phyloP scores from a whole-genome alignment of 2,888 invertebrate species.

The Lutraria lutraria region DNA sequence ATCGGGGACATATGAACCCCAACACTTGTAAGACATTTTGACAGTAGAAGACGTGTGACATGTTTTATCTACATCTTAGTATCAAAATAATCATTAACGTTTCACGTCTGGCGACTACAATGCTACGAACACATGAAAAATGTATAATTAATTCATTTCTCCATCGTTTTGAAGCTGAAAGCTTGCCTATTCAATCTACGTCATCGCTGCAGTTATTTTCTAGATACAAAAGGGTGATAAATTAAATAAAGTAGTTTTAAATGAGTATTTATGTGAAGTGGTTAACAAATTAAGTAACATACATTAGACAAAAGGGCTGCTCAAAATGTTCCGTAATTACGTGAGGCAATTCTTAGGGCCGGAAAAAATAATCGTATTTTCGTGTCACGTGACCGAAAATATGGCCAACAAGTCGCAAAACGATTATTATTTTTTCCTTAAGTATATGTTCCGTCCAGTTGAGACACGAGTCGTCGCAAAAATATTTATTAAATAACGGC shows the following conservation, averaged over 20 bases:
- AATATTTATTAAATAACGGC: too few species aligned
- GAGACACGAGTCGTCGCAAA: too few species aligned
- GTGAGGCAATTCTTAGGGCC: background rate
- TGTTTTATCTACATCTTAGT: conserved; percentile 51
- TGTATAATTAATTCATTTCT: conserved; percentile 68
- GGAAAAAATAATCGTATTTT: too few species aligned
- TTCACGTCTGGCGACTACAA: conserved; percentile 62
- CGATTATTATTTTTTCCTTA: too few species aligned
- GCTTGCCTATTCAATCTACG: conserved; percentile 9
- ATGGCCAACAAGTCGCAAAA: too few species aligned
- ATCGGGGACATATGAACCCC: background rate
- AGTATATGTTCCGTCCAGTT: too few species aligned
- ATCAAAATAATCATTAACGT: conserved; percentile 54
- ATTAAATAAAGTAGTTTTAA: conserved; percentile 46
- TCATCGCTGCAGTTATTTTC: conserved; percentile 18
- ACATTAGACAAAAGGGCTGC: conserved; percentile 11
- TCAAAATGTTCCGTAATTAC: background rate
- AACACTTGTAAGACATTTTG: conserved; percentile 1
- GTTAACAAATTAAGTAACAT: background rate
- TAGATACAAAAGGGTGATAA: conserved; percentile 19
- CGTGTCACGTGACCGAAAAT: too few species aligned
- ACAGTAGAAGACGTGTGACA: conserved; percentile 43
- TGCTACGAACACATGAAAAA: conserved; percentile 51
- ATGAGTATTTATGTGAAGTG: conserved; percentile 5
- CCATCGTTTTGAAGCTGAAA: conserved; percentile 31